Base-by-base conservation (phyloP, 2,888 invertebrate species). In the Drosophila vallismaia region DNA sequence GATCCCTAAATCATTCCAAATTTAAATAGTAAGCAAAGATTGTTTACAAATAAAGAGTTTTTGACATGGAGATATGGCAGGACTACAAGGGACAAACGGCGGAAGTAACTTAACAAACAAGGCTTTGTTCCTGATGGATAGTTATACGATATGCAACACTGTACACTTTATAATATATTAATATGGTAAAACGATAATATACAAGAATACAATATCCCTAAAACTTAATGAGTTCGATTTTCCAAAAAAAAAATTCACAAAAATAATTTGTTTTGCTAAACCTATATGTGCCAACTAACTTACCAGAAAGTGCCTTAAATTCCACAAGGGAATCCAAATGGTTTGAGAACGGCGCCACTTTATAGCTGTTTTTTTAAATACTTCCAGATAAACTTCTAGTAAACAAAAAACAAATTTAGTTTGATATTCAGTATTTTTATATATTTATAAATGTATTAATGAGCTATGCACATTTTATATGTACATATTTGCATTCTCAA, bases 311-410 rank as follows among this genome's bases (percentile, higher is more conserved):
- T n/a, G 88, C 79, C 60, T 86, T 84, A 57, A 90, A 90, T 76
- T 90, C 89, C 89, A 90, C 89, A n/a, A 90, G 88, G 77, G 89
- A 90, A 89, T 90, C 90, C 84, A 90, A 79, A 74, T 90, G 89
- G 57, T 89, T 90, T 50, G 89, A 88, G 79, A 90, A 85, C 79
- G 89, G 89, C 89, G 89, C 89, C 89, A 89, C 88, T 75, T 86
- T 89, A 86, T 79, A 79, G 89, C 90, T 86, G 90, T 86, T 44
- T 77, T 29, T 79, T 49, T 56, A 63, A 54, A 54, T 75, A 70
- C 69, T 77, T 74, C 81, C 84, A 42, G 40, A 42, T 8, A 42
- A 14, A 42, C 40, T 42, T 14, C 19, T 19, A 19, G 86, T 29
- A 89, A 73, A 28, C 28, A 74, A 82, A 89, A 89, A 89, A 14